A percentile compares a stretch with the other conserved stretches of the same genome.
Conservation (phyloP, 2,797 vertebrate species). For the Fistularia tabacaria region DNA sequence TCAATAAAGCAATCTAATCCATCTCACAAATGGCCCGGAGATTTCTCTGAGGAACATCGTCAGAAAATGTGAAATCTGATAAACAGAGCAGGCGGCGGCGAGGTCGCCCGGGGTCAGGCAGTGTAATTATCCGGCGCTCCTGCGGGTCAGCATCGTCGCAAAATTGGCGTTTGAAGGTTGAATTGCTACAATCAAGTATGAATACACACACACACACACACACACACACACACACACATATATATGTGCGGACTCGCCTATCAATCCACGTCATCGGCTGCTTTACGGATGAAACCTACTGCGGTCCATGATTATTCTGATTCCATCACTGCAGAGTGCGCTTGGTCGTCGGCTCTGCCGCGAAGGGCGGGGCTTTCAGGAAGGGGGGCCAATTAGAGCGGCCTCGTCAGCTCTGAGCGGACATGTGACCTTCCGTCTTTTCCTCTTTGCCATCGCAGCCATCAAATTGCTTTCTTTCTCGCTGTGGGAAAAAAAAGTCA, state of each 20-base stretch:
- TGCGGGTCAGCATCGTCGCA: conserved; percentile 73
- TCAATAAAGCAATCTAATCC: conserved; percentile 78
- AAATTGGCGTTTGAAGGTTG: conserved; percentile 77
- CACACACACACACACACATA: conserved; percentile 18
- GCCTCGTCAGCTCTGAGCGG: background rate
- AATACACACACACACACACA: conserved; percentile 45
- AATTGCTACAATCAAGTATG: conserved; percentile 84
- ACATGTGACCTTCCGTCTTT: conserved; percentile 3
- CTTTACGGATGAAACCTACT: conserved; percentile 7
- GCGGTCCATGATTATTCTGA: conserved; percentile 52
- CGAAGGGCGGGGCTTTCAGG: conserved; percentile 13
- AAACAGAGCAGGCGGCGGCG: conserved; percentile 59
- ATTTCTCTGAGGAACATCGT: conserved; percentile 75
- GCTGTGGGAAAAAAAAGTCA: conserved; percentile 10
- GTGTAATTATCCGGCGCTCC: conserved; percentile 80
- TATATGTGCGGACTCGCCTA: conserved; percentile 17
- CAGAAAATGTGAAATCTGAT: conserved; percentile 81
- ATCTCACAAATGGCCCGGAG: conserved; percentile 75
- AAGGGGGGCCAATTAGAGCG: conserved; percentile 19
- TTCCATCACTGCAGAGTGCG: conserved; percentile 41
- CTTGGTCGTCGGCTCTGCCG: conserved; percentile 14
- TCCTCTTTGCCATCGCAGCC: conserved; percentile 21
- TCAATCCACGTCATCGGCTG: conserved; percentile 13
- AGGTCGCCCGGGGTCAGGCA: conserved; percentile 61
- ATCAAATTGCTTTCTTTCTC: conserved; percentile 25